These are phyloP conservation scores for Passer domesticus DNA, from an alignment of 2,113 vertebrate genomes.

Conservation along the genomic window DNA sequence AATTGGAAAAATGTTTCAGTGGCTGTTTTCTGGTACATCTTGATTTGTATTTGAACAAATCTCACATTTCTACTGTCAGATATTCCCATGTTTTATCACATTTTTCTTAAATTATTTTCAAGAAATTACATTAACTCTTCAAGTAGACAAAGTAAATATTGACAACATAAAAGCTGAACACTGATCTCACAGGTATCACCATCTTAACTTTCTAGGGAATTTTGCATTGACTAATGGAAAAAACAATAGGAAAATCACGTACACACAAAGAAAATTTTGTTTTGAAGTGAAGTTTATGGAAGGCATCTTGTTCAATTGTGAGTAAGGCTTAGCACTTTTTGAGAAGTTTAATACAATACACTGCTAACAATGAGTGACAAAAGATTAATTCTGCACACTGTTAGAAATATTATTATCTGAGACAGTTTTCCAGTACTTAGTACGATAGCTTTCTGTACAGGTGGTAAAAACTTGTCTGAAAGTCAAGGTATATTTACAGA, in stretches of 20 bases:
- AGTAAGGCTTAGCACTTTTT: neutral
- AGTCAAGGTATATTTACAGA: neutral
- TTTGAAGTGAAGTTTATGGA: neutral
- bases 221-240: neutral
- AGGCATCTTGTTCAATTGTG: neutral
- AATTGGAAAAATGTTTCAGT: conserved; percentile 73
- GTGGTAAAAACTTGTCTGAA: neutral
- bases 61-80: conserved; percentile 64
- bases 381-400: neutral
- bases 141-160: conserved; percentile 36
- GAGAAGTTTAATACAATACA: neutral
- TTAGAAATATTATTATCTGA: neutral
- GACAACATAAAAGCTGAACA: neutral
- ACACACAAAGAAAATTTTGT: neutral
- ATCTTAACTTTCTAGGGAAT: neutral
- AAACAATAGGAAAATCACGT: neutral
- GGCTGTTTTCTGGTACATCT: conserved; percentile 74
- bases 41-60: conserved; percentile 68
- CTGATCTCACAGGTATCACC: neutral
- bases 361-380: neutral
- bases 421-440: neutral
- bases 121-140: conserved; percentile 57
- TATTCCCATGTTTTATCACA: conserved; percentile 52
- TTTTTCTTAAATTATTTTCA: conserved; percentile 60
- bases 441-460: neutral